Conservation (phyloP, 2,113 vertebrate genomes). For the Brienomyrus brachyistius region DNA sequence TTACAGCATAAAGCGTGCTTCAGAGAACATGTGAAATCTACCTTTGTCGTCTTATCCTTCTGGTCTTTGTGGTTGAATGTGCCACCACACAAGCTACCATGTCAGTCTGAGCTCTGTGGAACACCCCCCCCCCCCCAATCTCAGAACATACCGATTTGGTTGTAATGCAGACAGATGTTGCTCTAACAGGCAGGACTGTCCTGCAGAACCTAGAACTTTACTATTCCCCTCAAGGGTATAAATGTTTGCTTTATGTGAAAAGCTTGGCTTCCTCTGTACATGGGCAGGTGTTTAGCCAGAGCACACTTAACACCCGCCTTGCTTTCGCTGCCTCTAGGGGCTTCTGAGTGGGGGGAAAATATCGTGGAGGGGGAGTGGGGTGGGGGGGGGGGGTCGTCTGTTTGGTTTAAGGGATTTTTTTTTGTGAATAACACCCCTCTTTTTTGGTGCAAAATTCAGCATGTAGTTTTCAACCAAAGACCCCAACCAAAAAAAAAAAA, state of each 20-base stretch:
- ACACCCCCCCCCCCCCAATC: neutral
- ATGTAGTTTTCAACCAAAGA: slow-evolving; percentile 16
- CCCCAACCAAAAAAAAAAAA: neutral
- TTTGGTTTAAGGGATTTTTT: neutral
- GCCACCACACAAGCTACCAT: neutral
- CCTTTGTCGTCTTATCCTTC: neutral
- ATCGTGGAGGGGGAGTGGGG: neutral
- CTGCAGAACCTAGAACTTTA: neutral
- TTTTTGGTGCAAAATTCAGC: neutral
- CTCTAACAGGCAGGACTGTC: neutral
- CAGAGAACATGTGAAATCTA: neutral
- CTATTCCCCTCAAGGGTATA: neutral
- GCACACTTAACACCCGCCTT: neutral
- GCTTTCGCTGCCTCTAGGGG: neutral
- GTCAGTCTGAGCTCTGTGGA: neutral
- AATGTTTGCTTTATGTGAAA: neutral
- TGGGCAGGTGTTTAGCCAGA: neutral
- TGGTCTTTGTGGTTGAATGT: neutral
- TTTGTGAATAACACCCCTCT: neutral
- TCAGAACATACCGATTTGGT: neutral
- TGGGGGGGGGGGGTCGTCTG: neutral
- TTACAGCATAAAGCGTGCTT: slow-evolving; percentile 34
- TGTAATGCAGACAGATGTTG: neutral
- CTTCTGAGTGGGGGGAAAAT: too few species aligned
- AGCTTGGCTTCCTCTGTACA: neutral